Conservation (phyloP, 2,113 vertebrate genomes). For the Mormyrus iriodes region DNA sequence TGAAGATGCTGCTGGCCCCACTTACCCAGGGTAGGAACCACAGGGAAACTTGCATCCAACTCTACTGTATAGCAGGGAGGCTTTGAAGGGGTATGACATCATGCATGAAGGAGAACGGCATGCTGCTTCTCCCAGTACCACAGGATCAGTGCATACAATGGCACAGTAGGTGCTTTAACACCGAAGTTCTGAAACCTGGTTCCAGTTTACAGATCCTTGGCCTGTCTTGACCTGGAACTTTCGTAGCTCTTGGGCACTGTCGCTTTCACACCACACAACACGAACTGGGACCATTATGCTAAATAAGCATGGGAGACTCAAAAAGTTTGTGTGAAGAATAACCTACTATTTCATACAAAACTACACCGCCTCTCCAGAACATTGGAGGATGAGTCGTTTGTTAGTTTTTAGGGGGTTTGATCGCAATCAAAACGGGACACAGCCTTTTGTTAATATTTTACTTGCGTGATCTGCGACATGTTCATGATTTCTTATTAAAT, state of each 20-base stretch:
- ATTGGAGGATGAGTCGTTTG: not conserved
- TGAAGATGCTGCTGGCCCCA: slow-evolving; percentile 80
- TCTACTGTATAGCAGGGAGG: not conserved
- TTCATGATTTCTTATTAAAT: not conserved
- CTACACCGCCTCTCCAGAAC: not conserved
- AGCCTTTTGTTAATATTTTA: not conserved
- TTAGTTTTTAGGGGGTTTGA: not conserved
- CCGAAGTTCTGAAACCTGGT: not conserved
- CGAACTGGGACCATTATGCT: not conserved
- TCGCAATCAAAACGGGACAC: not conserved
- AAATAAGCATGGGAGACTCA: not conserved
- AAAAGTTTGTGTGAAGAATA: not conserved
- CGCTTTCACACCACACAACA: not conserved
- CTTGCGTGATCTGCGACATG: not conserved
- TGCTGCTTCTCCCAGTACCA: not conserved
- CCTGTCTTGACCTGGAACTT: not conserved
- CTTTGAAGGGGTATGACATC: not conserved
- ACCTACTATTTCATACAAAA: not conserved
- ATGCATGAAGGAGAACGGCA: not conserved
- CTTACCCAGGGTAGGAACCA: slow-evolving; percentile 76
- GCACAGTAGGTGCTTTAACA: not conserved
- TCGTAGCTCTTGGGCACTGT: not conserved
- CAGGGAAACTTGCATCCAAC: slow-evolving; percentile 47
- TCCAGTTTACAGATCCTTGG: not conserved
- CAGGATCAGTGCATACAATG: not conserved